phyloP scores from a whole-genome alignment of 2,113 vertebrate genomes.

The Odocoileus virginianus region DNA sequence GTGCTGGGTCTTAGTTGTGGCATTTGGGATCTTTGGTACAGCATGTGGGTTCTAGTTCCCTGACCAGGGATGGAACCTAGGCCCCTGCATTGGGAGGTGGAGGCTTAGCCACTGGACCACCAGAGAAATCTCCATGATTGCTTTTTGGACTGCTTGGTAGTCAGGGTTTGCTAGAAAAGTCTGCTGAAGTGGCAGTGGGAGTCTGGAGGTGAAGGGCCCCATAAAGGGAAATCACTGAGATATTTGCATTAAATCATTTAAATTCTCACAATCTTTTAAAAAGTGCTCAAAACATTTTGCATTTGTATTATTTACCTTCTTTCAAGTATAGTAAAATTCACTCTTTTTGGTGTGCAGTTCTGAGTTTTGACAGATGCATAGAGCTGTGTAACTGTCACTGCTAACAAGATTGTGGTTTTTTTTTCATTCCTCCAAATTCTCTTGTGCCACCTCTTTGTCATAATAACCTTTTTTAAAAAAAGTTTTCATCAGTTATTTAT shows the following conservation, averaged over 20 bases:
- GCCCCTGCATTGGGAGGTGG: not conserved
- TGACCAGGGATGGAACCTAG: not conserved
- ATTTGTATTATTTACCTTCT: not conserved
- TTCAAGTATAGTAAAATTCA: not conserved
- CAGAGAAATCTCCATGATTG: not conserved
- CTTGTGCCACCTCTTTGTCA: not conserved
- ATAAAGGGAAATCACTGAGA: not conserved
- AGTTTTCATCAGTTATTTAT: not conserved
- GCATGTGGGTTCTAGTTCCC: not conserved
- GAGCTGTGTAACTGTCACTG: not conserved
- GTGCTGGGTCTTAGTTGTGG: not conserved
- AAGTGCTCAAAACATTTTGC: not conserved
- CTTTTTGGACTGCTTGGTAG: not conserved
- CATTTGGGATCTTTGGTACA: not conserved
- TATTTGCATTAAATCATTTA: not conserved
- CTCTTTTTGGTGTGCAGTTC: not conserved
- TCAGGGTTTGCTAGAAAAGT: not conserved
- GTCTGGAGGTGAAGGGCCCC: not conserved
- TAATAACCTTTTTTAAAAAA: not conserved
- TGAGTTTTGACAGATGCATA: not conserved
- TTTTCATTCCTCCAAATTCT: not conserved
- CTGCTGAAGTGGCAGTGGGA: not conserved
- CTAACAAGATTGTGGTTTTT: not conserved
- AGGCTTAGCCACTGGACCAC: not conserved
- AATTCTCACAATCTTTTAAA: not conserved